Conservation (phyloP, 2,113 vertebrate genomes). For the Sebastes schlegelii region DNA sequence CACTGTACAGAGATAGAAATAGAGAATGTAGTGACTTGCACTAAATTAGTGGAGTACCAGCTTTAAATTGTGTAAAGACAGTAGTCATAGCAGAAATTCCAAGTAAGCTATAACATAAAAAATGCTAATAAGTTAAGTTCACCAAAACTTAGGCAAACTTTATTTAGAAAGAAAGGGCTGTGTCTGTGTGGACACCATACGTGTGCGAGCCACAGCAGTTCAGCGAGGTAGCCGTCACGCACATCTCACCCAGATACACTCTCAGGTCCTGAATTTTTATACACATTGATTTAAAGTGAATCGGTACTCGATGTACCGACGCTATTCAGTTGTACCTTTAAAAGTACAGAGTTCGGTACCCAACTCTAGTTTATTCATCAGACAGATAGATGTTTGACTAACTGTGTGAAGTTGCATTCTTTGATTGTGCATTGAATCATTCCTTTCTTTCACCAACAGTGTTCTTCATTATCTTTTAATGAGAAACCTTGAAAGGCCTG, state of each 20-base stretch:
- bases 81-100: background rate
- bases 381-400: conserved; percentile 9
- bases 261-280: background rate
- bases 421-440: conserved; percentile 46
- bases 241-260: background rate
- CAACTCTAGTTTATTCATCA: background rate
- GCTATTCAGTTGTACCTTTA: background rate
- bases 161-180: too few relatives aligned
- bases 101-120: background rate
- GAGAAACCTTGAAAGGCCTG: conserved; percentile 60
- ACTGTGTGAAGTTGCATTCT: conserved; percentile 40
- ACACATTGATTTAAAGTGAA: background rate
- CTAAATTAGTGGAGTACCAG: background rate
- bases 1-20: too few relatives aligned
- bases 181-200: too few relatives aligned
- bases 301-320: background rate
- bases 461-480: conserved; percentile 72
- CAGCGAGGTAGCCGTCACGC: too few relatives aligned
- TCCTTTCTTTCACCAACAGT: conserved; percentile 53
- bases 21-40: background rate
- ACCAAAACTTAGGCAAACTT: background rate
- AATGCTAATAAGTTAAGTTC: background rate
- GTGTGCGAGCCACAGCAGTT: too few relatives aligned
- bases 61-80: background rate
- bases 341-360: background rate